These are phyloP conservation scores for Catostomus latipinnis DNA, from an alignment of 2,797 vertebrate genomes.

Conservation along the genomic window DNA sequence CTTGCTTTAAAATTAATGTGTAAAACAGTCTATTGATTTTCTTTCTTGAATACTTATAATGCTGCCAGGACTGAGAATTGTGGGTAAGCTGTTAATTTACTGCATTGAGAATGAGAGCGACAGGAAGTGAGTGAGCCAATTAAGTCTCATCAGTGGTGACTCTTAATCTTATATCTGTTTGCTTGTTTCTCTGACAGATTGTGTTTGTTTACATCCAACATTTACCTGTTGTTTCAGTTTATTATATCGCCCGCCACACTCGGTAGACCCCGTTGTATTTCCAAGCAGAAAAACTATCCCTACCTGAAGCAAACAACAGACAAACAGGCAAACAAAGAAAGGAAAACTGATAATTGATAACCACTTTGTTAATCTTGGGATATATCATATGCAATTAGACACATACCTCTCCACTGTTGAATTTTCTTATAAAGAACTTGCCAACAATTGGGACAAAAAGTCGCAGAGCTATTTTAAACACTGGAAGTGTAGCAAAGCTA, in stretches of 20 bases:
- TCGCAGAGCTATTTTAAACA: slow-evolving; percentile 41
- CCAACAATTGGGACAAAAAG: slow-evolving; percentile 9
- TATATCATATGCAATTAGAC: slow-evolving; percentile 17
- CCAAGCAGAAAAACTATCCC: neutral
- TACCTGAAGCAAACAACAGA: neutral
- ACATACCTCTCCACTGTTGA: neutral
- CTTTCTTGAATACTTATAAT: slow-evolving; percentile 68
- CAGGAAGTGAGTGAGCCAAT: slow-evolving; percentile 5
- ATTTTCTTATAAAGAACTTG: slow-evolving; percentile 23
- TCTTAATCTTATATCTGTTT: slow-evolving; percentile 31
- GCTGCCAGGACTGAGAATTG: slow-evolving; percentile 71
- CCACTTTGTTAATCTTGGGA: slow-evolving; percentile 35
- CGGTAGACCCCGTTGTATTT: slow-evolving; percentile 6
- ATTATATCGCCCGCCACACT: neutral
- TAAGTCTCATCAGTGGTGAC: slow-evolving; percentile 18
- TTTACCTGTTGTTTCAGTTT: slow-evolving; percentile 24
- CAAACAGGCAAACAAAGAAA: slow-evolving; percentile 27
- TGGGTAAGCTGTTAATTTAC: slow-evolving; percentile 75
- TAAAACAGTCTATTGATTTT: slow-evolving; percentile 60
- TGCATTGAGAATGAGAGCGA: slow-evolving; percentile 24
- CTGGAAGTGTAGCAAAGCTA: slow-evolving; percentile 5
- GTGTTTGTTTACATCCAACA: slow-evolving; percentile 33
- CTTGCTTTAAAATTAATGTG: slow-evolving; percentile 33
- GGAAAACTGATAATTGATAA: slow-evolving; percentile 27
- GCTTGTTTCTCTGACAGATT: slow-evolving; percentile 36